Evolutionary conservation across 2,113 vertebrate species (phyloP), one percentile per base, ranked within the genome.

Genomic region (Macaca mulatta): DNA sequence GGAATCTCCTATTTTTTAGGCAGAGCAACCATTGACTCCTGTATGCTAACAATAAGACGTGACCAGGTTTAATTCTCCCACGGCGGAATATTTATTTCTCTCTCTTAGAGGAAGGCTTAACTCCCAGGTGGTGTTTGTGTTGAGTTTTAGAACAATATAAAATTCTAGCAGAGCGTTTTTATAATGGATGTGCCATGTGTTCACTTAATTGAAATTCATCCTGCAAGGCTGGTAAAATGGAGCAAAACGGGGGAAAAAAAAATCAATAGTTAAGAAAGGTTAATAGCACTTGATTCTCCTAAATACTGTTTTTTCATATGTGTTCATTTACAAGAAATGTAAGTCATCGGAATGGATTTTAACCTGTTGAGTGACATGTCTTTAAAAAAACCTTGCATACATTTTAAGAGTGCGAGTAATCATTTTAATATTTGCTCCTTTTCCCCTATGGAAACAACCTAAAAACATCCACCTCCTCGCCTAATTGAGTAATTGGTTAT

Each of bases 301-400:
- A 78, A 78, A 78, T 70, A 17, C 30, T 52, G 2, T 50, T 72
- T 97, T 90, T 89, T 93, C 32, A 13, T 83, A 69, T 83, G 43
- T 95, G 45, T 96, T 83, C 93, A 55, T 88, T 95, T 94, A 88
- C 52, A 72, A 89, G 93, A 91, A 91, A 94, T 30, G 13, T 70
- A 85, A 95, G 81, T 82, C 78, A 38, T 23, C 74, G 48, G 70
- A 86, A 80, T 94, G 48, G 52, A 82, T 93, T 94, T 72, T 82
- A 96, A n/a, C 52, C 61, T 90, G 67, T 89, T 93, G 93, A 89
- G 64, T 79, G 77, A 82, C 38, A 16, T 7, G 8, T 78, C 85
- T 88, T 78, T 92, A 78, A 55, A 86, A 86, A 89, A 97, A 67
- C 50, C 57, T 86, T 59, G 0, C 52, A 35, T 92, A 80, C 90